Percentiles rank a stretch among this genome's conserved stretches.
Conservation (phyloP, 2,797 vertebrate genomes). For the Tangara arthus region DNA sequence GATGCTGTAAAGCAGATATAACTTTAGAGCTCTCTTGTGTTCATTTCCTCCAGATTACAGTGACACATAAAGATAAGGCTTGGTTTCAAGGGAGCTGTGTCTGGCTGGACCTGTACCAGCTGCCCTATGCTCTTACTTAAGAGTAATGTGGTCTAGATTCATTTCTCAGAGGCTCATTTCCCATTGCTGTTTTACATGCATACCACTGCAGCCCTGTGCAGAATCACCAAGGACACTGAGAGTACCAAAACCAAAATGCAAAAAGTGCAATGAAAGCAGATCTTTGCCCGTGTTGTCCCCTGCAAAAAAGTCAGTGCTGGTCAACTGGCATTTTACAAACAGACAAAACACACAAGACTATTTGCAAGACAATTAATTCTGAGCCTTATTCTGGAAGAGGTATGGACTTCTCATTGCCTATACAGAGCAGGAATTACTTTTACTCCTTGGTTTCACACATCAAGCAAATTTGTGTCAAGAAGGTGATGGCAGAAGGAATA, state of each 20-base stretch:
- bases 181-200: background rate
- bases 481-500: background rate
- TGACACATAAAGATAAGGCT: background rate
- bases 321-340: accelerated
- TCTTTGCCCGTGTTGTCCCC: background rate
- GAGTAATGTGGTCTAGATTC: background rate
- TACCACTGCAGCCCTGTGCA: background rate
- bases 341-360: background rate
- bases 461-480: background rate
- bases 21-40: background rate
- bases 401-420: background rate
- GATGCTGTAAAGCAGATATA: background rate
- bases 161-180: background rate
- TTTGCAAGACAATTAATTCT: background rate
- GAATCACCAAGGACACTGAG: background rate
- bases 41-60: background rate
- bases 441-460: background rate
- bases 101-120: background rate
- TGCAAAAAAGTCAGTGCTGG: background rate
- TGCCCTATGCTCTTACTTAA: background rate
- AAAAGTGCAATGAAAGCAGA: background rate
- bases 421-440: background rate
- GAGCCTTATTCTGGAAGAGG: background rate
- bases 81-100: background rate
- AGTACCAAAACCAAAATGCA: background rate